Base-by-base conservation (phyloP, 1,140 invertebrate genomes). In the Cydia fagiglandana region DNA sequence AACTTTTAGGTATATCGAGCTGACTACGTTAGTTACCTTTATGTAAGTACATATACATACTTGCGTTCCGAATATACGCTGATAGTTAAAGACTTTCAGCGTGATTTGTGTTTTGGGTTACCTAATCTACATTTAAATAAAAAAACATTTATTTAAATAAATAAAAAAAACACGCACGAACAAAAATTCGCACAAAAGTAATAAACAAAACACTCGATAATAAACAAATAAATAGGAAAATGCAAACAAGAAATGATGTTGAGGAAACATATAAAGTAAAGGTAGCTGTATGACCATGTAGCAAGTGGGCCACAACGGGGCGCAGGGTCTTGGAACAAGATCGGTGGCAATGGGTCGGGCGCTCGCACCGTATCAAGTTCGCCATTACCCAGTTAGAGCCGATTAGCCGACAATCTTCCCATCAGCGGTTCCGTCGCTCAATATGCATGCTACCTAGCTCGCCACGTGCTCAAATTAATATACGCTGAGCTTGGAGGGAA, bases 331-430 rank as follows among this genome's bases (percentile, higher is more conserved):
- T 66, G 50, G 75, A 81, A 79, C 76, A 76, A 73, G 81, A 79
- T 79, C 83, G 73, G 76, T 82, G 85, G 77, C 81, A 83, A 81
- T 86, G 80, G 82, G 81, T 83, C 77, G 82, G 81, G 76, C 78
- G 73, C 78, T 64, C 75, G 74, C 76, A 64, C 79, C 76, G 76
- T 87, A 85, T 85, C 86, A 88, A 88, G 85, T 88, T 87, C 86
- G 85, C 83, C 78, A 91, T 90, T 91, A 90, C 84, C 82, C 83
- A 87, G 90, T 91, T 90, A 89, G 81, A 74, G 81, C 74, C 79
- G 83, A 88, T 89, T 86, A 86, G 61, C 15, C 79, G 81, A 80
- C 86, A 91, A 91, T 91, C 83, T 88, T 88, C 79, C 83, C 84
- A 91, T 90, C 85, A 91, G 77, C 77, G 79, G 78, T 78, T 83